Base-by-base conservation (phyloP, 2,797 vertebrate species). In the Premnoplex brunnescens region DNA sequence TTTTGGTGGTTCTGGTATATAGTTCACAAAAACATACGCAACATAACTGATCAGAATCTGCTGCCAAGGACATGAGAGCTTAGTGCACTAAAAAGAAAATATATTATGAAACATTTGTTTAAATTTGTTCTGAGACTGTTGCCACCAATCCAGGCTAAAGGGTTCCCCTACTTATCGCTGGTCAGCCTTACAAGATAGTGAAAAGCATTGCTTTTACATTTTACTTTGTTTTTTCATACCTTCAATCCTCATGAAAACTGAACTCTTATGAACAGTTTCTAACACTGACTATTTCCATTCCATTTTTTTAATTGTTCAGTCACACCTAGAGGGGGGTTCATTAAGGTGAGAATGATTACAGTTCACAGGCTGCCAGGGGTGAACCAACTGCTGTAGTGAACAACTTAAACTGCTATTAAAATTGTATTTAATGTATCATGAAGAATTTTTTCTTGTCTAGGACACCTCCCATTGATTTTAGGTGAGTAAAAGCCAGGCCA, bases 61-160 rank as follows among this genome's bases (percentile, higher is more conserved):
- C 34, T 94, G 56, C 51, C 32, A 66, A 74, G 24, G 30, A 73
- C 41, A 51, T 76, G 56, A 51, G 18, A 63, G 27, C 43, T 84
- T 84, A 72, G 72, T 72, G 49, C 22, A 62, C 30, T 62, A 63
- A 78, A 62, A 39, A 14, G 11, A 78, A 80, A 82, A 66, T 64
- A 15, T 2, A 5, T 44, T 24, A 16, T 81, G 34, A 82, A 75
- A 78, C 10, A 51, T 88, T 0, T 43, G 28, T 74, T 85, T 74
- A 52, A 49, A 44, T 79, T 91, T 94, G 17, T 89, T 96, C 90
- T 92, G 96, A 96, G 95, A 95, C 94, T 97, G 97, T 97, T 97
- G 23, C 84, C 66, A 55, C 67, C 56, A 89, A 95, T 96, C 90
- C 84, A 73, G 84, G 48, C 91, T 94, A 60, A 90, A 75, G 39